A percentile compares a stretch with the other conserved stretches of the same genome.
Conservation (phyloP, 2,113 vertebrate genomes). For the Arenaria interpres region DNA sequence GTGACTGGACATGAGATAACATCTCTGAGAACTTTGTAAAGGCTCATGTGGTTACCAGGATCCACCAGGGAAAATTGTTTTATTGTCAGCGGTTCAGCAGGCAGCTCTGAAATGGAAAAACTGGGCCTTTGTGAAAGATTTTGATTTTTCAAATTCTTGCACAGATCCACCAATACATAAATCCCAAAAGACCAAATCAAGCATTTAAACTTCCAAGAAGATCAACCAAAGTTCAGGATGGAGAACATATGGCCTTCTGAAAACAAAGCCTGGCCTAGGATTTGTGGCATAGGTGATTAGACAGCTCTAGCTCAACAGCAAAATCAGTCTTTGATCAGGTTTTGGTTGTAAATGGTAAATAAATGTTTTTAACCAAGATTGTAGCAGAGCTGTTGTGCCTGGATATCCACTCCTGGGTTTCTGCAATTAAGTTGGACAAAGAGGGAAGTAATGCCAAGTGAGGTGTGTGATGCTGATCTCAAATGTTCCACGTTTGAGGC, state of each 20-base stretch:
- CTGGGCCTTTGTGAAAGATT: background rate
- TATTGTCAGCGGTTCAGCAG: rapidly evolving
- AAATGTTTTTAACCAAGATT: background rate
- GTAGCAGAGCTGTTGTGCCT: background rate
- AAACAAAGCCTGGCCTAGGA: background rate
- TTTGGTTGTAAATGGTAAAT: background rate
- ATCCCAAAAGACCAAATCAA: background rate
- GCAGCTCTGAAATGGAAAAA: background rate
- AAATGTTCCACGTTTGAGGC: background rate
- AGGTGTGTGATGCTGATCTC: background rate
- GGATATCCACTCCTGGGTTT: background rate
- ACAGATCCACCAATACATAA: background rate
- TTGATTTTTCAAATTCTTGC: background rate
- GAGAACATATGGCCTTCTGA: background rate
- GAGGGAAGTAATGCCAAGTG: background rate
- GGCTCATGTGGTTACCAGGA: background rate
- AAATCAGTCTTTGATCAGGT: background rate
- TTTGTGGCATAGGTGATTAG: background rate
- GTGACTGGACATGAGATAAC: background rate
- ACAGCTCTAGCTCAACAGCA: background rate
- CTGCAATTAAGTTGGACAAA: background rate
- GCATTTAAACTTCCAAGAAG: background rate
- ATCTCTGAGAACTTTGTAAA: background rate
- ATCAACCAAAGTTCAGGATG: background rate
- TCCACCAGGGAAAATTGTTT: background rate